A percentile compares a stretch with the other conserved stretches of the same genome.
Evolutionary conservation across 35 echinoderm and acorn worm genomes (phyloP).

Genomic region (Hemicentrotus pulcherrimus): DNA sequence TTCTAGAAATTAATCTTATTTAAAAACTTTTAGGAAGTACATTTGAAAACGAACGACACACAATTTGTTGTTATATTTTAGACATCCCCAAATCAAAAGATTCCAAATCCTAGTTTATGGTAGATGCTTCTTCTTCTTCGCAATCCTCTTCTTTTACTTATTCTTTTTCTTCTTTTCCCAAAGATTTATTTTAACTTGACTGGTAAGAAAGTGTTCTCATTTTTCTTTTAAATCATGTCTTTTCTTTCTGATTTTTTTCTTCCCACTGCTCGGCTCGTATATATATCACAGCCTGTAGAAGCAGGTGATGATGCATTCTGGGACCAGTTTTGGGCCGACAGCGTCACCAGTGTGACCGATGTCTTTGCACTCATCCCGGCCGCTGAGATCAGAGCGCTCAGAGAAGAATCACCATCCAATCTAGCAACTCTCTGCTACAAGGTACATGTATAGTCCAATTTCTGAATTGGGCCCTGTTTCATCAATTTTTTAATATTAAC

Average conservation of each 20-base stretch:
- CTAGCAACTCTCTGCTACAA: constrained; percentile 98
- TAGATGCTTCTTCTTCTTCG: too few relatives aligned
- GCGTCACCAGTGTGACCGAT: constrained; percentile 94
- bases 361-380: constrained; percentile 98
- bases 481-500: too few relatives aligned
- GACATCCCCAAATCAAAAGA: too few relatives aligned
- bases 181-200: background rate
- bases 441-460: constrained; percentile 45
- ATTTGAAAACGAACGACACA: too few relatives aligned
- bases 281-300: constrained; percentile 78
- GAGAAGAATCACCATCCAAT: constrained; percentile 96
- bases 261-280: background rate
- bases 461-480: background rate
- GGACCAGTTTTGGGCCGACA: constrained; percentile 99
- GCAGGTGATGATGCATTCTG: constrained; percentile 99
- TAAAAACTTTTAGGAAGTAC: too few relatives aligned
- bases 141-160: too few relatives aligned
- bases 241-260: background rate
- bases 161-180: background rate
- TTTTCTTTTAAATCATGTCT: background rate
- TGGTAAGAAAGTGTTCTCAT: background rate
- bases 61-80: too few relatives aligned
- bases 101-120: too few relatives aligned
- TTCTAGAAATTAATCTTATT: too few relatives aligned
- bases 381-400: constrained; percentile 91